phyloP scores from a whole-genome alignment of 2,113 vertebrate genomes.

The Rostratula benghalensis region DNA sequence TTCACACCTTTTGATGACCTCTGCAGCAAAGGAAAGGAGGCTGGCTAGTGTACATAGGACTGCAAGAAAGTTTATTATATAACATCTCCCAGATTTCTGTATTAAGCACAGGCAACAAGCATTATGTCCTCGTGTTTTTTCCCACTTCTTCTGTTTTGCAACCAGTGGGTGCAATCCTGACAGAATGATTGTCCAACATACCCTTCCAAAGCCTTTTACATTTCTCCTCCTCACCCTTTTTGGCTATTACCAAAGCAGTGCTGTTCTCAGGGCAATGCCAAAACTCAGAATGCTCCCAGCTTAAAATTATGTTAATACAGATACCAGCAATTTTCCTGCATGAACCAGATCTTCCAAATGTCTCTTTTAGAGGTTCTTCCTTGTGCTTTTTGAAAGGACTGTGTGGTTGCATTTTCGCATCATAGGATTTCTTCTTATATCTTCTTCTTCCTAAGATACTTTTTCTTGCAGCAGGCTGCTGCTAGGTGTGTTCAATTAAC shows the following conservation, averaged over 20 bases:
- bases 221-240: rapidly evolving
- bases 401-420: background rate
- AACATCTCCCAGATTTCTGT: background rate
- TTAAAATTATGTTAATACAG: background rate
- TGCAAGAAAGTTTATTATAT: background rate
- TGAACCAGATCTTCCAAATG: background rate
- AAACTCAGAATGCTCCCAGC: background rate
- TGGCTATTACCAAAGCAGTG: background rate
- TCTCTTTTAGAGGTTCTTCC: background rate
- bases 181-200: background rate
- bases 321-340: background rate
- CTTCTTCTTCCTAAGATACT: background rate
- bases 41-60: rapidly evolving
- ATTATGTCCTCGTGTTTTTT: background rate
- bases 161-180: background rate
- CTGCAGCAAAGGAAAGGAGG: background rate
- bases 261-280: background rate
- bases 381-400: background rate
- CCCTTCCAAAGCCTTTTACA: background rate
- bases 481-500: background rate
- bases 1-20: background rate
- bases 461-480: background rate
- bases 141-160: background rate
- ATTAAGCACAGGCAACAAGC: background rate
- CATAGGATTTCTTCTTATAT: background rate